Conservation (phyloP, 2,888 invertebrate species). For the Parnassius glacialis region DNA sequence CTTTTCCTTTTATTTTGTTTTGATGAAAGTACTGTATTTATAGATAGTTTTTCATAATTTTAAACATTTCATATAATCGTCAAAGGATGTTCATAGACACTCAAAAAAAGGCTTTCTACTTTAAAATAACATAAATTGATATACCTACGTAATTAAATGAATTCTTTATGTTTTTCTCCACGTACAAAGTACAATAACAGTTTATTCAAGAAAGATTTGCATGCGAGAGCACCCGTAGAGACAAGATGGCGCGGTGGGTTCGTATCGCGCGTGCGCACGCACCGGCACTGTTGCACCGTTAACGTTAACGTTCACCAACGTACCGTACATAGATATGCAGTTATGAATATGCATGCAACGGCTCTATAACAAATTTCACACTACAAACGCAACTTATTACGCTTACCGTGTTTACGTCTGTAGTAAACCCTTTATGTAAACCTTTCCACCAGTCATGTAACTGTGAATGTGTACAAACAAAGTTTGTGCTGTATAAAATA, state of each 20-base stretch:
- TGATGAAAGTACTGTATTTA: too few relatives aligned
- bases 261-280: conserved; percentile 16
- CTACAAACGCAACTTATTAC: conserved; percentile 19
- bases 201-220: not conserved
- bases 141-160: too few relatives aligned
- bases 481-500: too few relatives aligned
- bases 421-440: conserved; percentile 25
- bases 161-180: too few relatives aligned
- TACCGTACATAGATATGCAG: conserved; percentile 28
- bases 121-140: too few relatives aligned
- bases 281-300: conserved; percentile 26
- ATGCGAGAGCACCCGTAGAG: conserved; percentile 2
- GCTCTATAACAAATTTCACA: conserved; percentile 29
- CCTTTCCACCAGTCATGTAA: not conserved
- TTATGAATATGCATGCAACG: conserved; percentile 31
- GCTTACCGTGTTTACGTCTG: conserved; percentile 14
- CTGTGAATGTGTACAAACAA: too few relatives aligned
- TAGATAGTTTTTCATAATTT: too few relatives aligned
- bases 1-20: too few relatives aligned
- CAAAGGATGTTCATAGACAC: too few relatives aligned
- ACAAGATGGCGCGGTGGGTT: conserved; percentile 6
- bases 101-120: too few relatives aligned
- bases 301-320: conserved; percentile 28
- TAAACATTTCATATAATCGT: too few relatives aligned
- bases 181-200: too few relatives aligned